phyloP scores from a whole-genome alignment of 2,113 vertebrate species.

The Gulo gulo region DNA sequence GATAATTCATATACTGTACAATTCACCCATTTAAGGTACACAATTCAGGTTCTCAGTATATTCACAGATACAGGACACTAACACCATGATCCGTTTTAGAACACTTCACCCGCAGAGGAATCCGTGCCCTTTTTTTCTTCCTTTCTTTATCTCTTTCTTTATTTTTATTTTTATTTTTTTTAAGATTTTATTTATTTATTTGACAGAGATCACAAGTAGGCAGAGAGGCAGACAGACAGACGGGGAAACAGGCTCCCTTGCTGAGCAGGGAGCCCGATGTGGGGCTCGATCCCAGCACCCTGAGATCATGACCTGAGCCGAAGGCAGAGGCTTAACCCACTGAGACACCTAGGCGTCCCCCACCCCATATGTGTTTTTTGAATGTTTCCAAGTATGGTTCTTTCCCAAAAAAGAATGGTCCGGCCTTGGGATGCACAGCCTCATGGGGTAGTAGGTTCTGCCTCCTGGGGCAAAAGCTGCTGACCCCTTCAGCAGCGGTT shows the following conservation, averaged over 20 bases:
- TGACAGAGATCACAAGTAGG: background rate
- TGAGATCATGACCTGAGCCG: too few relatives aligned
- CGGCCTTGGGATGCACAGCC: background rate
- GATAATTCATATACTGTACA: background rate
- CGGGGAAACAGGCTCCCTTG: background rate
- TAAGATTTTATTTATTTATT: background rate
- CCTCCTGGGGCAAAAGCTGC: background rate
- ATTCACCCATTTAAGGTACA: background rate
- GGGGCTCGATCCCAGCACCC: background rate
- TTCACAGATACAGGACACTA: background rate
- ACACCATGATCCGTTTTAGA: background rate
- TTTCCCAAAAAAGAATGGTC: background rate
- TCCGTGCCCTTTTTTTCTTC: background rate
- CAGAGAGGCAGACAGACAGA: background rate
- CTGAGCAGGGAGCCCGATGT: background rate
- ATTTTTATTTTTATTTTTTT: too few relatives aligned
- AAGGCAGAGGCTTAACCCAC: background rate
- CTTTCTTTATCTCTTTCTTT: too few relatives aligned
- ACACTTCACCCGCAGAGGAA: background rate
- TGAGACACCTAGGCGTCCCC: background rate
- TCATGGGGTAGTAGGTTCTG: background rate
- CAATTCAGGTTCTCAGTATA: background rate
- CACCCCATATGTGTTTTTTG: background rate
- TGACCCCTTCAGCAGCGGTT: rapidly evolving
- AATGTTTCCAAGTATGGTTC: background rate